Conservation (phyloP, 2,888 invertebrate genomes). For the Drosophila sordidula region DNA sequence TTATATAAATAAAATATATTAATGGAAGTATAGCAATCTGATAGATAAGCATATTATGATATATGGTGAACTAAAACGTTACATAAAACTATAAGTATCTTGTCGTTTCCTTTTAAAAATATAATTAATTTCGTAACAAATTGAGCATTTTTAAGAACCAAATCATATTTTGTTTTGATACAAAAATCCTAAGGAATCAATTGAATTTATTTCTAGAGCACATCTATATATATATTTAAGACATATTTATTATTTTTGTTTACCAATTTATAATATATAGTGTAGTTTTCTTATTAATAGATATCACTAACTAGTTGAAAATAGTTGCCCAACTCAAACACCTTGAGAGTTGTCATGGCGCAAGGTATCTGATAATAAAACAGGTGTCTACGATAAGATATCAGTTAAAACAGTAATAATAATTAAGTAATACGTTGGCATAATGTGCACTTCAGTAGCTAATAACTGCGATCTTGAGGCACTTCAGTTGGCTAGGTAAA, state of each 20-base stretch:
- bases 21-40: background rate
- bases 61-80: background rate
- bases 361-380: constrained; percentile 31
- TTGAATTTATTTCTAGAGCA: too few species aligned
- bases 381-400: constrained; percentile 53
- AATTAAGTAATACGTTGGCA: constrained; percentile 26
- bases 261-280: background rate
- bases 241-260: background rate
- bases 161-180: too few species aligned
- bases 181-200: too few species aligned
- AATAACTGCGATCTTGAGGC: constrained; percentile 4
- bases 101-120: background rate
- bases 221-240: too few species aligned
- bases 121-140: background rate
- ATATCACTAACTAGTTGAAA: constrained; percentile 16
- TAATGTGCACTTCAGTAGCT: background rate
- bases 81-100: background rate
- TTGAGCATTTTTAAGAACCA: too few species aligned
- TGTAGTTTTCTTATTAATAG: constrained; percentile 18
- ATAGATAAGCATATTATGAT: constrained; percentile 3
- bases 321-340: constrained; percentile 22
- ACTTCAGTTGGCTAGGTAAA: constrained; percentile 6
- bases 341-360: constrained; percentile 31
- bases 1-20: constrained; percentile 5
- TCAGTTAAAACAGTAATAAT: constrained; percentile 2